phyloP scores from a whole-genome alignment of 2,113 vertebrate genomes.

The Syngnathus scovelli region DNA sequence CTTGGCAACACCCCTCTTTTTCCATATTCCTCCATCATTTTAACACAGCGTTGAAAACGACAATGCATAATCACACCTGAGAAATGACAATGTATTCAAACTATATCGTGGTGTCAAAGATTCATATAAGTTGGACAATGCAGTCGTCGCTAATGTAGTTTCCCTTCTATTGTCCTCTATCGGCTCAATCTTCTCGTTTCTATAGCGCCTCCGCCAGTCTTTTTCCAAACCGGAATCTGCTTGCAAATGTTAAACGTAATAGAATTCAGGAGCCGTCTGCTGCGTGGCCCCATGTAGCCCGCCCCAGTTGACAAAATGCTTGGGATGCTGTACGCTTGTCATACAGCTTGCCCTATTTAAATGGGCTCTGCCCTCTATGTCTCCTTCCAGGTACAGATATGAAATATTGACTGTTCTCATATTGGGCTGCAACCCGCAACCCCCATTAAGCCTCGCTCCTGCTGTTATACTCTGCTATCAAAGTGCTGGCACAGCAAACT shows the following conservation, averaged over 20 bases:
- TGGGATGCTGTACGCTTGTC: conserved; percentile 39
- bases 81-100: conserved; percentile 30
- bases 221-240: conserved; percentile 28
- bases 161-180: conserved; percentile 32
- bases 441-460: conserved; percentile 32
- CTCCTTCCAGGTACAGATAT: conserved; percentile 66
- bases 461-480: conserved; percentile 46
- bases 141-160: conserved; percentile 53
- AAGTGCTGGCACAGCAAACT: conserved; percentile 71
- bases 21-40: conserved; percentile 55
- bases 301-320: conserved; percentile 34
- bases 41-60: conserved; percentile 54
- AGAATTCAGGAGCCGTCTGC: conserved; percentile 35
- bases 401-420: conserved; percentile 72
- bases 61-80: conserved; percentile 40
- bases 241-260: conserved; percentile 48
- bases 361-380: conserved; percentile 62
- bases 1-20: conserved; percentile 50
- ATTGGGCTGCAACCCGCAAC: conserved; percentile 46
- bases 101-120: conserved; percentile 26
- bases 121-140: conserved; percentile 44
- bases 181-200: conserved; percentile 32
- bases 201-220: conserved; percentile 22
- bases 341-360: conserved; percentile 61
- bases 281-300: conserved; percentile 8